Conservation (phyloP, 2,113 vertebrate species). For the Tragelaphus imberbis region DNA sequence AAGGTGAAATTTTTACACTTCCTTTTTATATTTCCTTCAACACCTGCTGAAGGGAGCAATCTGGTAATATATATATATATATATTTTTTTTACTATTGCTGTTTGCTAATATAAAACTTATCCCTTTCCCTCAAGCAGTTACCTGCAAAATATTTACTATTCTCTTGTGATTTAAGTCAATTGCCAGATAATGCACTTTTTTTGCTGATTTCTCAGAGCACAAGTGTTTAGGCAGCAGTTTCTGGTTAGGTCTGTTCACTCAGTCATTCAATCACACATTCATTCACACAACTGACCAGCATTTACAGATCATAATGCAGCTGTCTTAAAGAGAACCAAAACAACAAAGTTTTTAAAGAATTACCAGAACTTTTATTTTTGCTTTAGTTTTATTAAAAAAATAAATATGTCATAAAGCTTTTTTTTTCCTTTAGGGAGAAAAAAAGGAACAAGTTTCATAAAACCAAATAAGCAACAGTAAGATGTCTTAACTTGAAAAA, state of each 20-base stretch:
- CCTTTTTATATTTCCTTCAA: not conserved
- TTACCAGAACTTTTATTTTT: slow-evolving; percentile 75
- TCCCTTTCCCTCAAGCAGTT: not conserved
- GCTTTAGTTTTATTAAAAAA: slow-evolving; percentile 78
- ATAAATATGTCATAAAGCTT: slow-evolving; percentile 76
- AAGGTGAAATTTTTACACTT: not conserved
- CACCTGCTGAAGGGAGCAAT: not conserved
- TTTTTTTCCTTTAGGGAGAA: slow-evolving; percentile 56
- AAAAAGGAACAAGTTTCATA: slow-evolving; percentile 66
- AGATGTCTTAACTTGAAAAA: slow-evolving; percentile 63
- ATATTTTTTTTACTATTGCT: not conserved
- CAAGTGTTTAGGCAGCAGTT: not conserved
- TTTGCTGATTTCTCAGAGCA: not conserved
- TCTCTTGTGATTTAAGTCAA: not conserved
- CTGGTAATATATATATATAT: not conserved
- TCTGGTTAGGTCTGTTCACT: not conserved
- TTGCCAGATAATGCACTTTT: not conserved
- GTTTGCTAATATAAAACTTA: not conserved
- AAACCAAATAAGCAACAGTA: slow-evolving; percentile 68
- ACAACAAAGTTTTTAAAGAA: slow-evolving; percentile 61
- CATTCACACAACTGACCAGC: not conserved
- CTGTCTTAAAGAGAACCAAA: slow-evolving; percentile 16
- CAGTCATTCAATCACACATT: not conserved
- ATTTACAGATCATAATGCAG: not conserved
- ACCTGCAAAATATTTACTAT: slow-evolving; percentile 10